Percentiles rank a stretch among this genome's conserved stretches.
phyloP scores from a whole-genome alignment of 2,113 vertebrate species.

The Sceloporus tristichus region DNA sequence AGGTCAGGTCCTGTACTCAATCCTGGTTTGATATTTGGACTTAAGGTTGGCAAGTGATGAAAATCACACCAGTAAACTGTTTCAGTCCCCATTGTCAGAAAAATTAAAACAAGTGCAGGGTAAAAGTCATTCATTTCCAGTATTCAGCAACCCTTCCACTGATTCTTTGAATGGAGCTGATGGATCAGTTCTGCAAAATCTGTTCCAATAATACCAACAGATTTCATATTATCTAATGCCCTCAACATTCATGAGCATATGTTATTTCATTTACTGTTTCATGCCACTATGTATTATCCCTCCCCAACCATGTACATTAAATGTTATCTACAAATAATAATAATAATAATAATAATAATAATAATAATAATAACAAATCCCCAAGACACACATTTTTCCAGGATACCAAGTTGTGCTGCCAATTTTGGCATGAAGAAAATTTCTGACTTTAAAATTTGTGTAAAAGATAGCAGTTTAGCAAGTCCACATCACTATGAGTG shows the following conservation, averaged over 20 bases:
- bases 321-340: not conserved
- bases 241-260: not conserved
- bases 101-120: not conserved
- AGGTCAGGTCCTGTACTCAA: not conserved
- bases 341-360: too few species aligned
- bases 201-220: not conserved
- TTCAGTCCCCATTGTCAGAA: not conserved
- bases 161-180: not conserved
- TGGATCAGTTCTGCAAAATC: not conserved
- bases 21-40: not conserved
- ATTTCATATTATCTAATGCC: not conserved
- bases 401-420: not conserved
- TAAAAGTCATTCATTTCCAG: too few species aligned
- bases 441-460: not conserved
- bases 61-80: not conserved
- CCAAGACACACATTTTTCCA: not conserved
- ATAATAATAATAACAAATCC: not conserved
- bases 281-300: not conserved
- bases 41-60: not conserved
- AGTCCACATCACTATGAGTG: not conserved
- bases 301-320: not conserved
- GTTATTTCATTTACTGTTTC: not conserved
- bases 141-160: not conserved
- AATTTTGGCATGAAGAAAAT: constrained; percentile 6
- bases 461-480: not conserved